phyloP scores from a whole-genome alignment of 2,113 vertebrate species.

The Seriola dumerili region DNA sequence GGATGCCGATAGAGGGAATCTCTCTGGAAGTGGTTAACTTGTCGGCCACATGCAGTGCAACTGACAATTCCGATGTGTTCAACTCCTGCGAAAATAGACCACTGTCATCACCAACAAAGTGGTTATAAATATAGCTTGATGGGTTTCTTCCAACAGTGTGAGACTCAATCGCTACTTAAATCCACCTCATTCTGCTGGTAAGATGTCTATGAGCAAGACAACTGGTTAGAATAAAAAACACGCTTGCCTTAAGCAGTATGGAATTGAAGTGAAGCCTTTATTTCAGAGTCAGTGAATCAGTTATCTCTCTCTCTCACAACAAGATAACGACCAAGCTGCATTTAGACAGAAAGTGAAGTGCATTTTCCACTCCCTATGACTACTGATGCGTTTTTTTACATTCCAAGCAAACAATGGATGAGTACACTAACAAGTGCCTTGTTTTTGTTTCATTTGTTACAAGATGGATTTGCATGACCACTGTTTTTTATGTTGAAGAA shows the following conservation, averaged over 20 bases:
- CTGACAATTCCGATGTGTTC: slow-evolving; percentile 94
- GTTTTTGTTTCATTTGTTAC: background rate
- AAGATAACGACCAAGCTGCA: background rate
- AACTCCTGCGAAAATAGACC: slow-evolving; percentile 78
- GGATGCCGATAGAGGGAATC: slow-evolving; percentile 96
- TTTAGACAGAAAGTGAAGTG: background rate
- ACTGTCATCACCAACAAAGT: slow-evolving; percentile 26
- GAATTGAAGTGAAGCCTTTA: background rate
- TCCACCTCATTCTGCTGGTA: background rate
- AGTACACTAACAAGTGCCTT: background rate
- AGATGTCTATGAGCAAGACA: background rate
- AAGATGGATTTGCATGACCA: background rate
- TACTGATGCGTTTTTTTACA: background rate
- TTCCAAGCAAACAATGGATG: background rate
- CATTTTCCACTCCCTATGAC: slow-evolving; percentile 2
- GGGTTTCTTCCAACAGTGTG: background rate
- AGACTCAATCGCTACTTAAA: background rate
- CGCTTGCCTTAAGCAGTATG: background rate
- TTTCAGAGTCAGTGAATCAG: background rate
- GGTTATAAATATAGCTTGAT: background rate
- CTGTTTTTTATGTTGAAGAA: background rate
- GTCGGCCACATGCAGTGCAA: slow-evolving; percentile 97
- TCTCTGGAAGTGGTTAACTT: slow-evolving; percentile 98
- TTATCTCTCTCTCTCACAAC: background rate
- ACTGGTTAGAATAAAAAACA: background rate